Evolutionary conservation across 2,888 invertebrate genomes (phyloP).

Genomic region (Tiphia femorata): DNA sequence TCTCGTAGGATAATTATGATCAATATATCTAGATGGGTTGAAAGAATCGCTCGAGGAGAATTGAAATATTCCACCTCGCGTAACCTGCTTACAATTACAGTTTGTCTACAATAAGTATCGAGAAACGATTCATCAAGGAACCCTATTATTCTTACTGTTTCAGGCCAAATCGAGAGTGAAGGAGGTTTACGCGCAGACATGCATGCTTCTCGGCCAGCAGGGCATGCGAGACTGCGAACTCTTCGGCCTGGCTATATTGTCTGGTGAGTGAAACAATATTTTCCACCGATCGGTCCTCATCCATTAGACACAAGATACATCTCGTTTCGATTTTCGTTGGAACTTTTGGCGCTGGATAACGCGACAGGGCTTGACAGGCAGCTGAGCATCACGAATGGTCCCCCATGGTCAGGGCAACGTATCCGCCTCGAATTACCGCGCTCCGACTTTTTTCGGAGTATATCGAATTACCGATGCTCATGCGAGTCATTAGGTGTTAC

Average conservation of each 20-base stretch:
- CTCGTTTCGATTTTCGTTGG: constrained; percentile 19
- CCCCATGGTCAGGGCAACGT: constrained; percentile 27
- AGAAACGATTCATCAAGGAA: too few species aligned
- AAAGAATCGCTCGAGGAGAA: too few species aligned
- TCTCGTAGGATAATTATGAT: too few species aligned
- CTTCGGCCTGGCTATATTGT: constrained; percentile 86
- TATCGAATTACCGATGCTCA: constrained; percentile 42
- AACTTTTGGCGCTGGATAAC: constrained; percentile 22
- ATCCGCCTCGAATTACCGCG: constrained; percentile 42
- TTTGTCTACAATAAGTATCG: too few species aligned
- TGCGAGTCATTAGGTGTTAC: constrained; percentile 38
- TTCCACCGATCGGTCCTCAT: not conserved
- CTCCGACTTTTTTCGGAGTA: constrained; percentile 34
- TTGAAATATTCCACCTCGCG: too few species aligned
- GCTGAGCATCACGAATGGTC: constrained; percentile 35
- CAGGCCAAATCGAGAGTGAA: constrained; percentile 88
- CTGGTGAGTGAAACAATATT: constrained; percentile 76
- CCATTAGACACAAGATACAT: not conserved
- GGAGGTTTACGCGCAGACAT: constrained; percentile 86
- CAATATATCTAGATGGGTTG: too few species aligned
- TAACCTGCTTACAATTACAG: too few species aligned
- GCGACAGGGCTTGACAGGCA: constrained; percentile 25
- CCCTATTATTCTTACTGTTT: constrained; percentile 70
- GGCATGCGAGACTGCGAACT: constrained; percentile 88
- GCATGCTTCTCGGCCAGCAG: constrained; percentile 83